Evolutionary conservation across 2,888 invertebrate species (phyloP).

Genomic region (Pediacus dermestoides): DNA sequence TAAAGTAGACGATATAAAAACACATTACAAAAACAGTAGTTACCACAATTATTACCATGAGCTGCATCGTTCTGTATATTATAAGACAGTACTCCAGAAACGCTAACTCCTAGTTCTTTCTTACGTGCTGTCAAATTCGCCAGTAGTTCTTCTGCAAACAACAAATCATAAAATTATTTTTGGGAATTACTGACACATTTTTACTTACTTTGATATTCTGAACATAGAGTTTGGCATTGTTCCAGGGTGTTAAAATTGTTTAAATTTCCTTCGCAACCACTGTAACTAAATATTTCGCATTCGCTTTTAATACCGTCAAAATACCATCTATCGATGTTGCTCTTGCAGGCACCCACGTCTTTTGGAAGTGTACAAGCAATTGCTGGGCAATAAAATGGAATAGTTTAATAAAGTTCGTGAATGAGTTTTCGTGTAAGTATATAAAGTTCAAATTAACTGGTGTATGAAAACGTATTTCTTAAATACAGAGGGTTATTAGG

Average conservation of each 20-base stretch:
- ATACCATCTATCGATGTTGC: conserved; percentile 78
- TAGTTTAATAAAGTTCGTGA: background rate
- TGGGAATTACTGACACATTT: too few relatives aligned
- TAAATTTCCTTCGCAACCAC: conserved; percentile 84
- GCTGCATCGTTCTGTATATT: conserved; percentile 38
- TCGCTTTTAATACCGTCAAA: conserved; percentile 66
- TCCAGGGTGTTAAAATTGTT: conserved; percentile 80
- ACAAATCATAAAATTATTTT: conserved; percentile 3
- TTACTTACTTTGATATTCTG: conserved; percentile 50
- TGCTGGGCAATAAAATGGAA: too few relatives aligned
- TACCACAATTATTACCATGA: conserved; percentile 32
- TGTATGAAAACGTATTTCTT: too few relatives aligned
- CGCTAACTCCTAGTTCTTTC: conserved; percentile 42
- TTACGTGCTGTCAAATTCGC: conserved; percentile 43
- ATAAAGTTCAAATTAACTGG: too few relatives aligned
- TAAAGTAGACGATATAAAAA: too few relatives aligned
- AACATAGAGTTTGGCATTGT: conserved; percentile 66
- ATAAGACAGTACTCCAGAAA: conserved; percentile 41
- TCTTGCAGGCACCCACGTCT: conserved; percentile 73
- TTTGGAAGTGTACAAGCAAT: conserved; percentile 63
- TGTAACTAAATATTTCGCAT: conserved; percentile 82
- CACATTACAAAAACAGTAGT: too few relatives aligned
- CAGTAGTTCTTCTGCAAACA: conserved; percentile 42
- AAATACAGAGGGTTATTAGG: too few relatives aligned
- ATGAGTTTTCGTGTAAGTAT: too few relatives aligned